Evolutionary conservation across 92 coral and sea anemone genomes (phyloP).

Genomic region (Siderastrea radians): DNA sequence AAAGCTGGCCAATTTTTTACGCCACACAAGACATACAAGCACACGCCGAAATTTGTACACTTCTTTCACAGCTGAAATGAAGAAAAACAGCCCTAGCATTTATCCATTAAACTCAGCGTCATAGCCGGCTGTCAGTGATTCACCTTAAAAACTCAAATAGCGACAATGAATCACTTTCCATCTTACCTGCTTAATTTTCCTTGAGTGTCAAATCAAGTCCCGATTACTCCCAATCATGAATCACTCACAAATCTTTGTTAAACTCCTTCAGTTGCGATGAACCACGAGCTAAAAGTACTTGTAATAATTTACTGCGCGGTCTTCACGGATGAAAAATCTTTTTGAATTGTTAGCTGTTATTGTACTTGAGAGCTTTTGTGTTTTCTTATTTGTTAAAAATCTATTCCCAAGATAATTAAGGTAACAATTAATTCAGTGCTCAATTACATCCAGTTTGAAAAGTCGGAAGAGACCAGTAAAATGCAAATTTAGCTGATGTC

Average conservation of each 20-base stretch:
- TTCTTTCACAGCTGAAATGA: too few relatives aligned
- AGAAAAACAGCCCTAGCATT: too few relatives aligned
- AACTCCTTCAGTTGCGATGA: background rate
- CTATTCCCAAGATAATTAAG: background rate
- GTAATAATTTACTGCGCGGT: background rate
- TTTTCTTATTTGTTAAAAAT: background rate
- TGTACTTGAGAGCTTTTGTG: background rate
- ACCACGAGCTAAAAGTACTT: conserved; percentile 8
- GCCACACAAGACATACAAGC: too few relatives aligned
- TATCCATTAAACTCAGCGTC: background rate
- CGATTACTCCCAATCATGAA: too few relatives aligned
- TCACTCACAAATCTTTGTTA: too few relatives aligned
- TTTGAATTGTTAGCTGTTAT: background rate
- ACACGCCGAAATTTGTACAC: too few relatives aligned
- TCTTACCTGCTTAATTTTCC: background rate
- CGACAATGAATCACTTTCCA: background rate
- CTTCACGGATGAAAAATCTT: background rate
- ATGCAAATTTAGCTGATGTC: background rate
- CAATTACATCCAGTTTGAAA: background rate
- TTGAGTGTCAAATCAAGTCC: too few relatives aligned
- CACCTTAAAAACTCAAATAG: background rate
- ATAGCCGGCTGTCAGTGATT: background rate
- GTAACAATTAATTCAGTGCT: background rate
- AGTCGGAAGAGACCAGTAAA: conserved; percentile 3
- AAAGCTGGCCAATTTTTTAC: too few relatives aligned